Evolutionary conservation across 2,113 vertebrate species (phyloP), one percentile per base, ranked within the genome.

Genomic region (Pycnonotus jocosus): DNA sequence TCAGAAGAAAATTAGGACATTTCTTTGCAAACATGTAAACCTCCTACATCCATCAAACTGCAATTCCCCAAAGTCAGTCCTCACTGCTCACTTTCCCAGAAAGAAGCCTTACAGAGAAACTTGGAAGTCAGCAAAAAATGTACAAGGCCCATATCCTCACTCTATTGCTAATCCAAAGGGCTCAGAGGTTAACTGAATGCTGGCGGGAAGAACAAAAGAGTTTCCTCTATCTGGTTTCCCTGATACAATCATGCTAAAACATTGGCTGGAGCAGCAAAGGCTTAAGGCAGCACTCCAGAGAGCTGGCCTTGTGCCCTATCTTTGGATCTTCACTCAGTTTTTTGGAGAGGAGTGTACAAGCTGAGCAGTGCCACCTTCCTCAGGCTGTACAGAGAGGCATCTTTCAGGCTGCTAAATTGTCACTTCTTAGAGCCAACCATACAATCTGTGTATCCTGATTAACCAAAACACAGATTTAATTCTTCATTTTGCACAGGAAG

Each of bases 141-240:
- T 42, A 38, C 45, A 51, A 71, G 38, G 48, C 60, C n/a, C 57
- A 83, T 24, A 90, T 86, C 61, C 78, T 80, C 51, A 65, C 70
- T 45, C 4, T 53, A 61, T 58, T 79, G 38, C 47, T 79, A 64
- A 94, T 87, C 84, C 81, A 92, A 56, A 74, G 50, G 65, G 48
- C 64, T 58, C 10, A 1, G 45, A 53, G 51, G 80, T 95, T 93
- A 95, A 88, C 76, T 27, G 33, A 68, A 50, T 71, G 31, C 70
- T 96, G 88, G 80, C 86, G 76, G 50, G 30, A 72, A 60, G 91
- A 93, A 68, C 47, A 93, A 87, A 91, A 78, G 73, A 60, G 20
- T 42, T 91, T 89, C 74, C 65, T 81, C 45, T 61, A 10, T 89
- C 73, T 85, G 57, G 7, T 87, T 93, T 94, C 18, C 57, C 51